These are phyloP conservation scores for Hemiprocne comata DNA, from an alignment of 2,113 vertebrate species.

Conservation along the genomic window DNA sequence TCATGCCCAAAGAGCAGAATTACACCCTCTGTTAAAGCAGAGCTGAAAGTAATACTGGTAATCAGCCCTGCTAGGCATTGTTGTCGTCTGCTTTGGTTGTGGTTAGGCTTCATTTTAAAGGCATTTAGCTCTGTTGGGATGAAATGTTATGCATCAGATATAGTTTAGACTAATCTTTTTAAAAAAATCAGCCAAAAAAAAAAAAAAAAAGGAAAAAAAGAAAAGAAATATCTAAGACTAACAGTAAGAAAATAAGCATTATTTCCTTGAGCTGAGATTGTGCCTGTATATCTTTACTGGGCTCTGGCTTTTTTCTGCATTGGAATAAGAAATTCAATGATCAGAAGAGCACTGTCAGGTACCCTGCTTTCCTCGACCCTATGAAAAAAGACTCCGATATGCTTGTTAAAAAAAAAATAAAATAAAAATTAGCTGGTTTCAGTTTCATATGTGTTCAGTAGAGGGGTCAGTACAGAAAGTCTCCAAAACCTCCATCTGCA, in stretches of 20 bases:
- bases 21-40: neutral
- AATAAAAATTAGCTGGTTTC: neutral
- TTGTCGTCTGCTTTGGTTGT: neutral
- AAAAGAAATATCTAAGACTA: neutral
- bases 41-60: neutral
- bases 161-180: neutral
- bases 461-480: neutral
- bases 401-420: neutral
- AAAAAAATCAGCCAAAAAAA: neutral
- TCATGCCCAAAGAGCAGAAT: neutral
- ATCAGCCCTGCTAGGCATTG: neutral
- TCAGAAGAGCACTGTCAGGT: neutral
- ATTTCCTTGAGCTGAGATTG: neutral
- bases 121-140: neutral
- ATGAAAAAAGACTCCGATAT: neutral
- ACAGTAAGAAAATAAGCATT: neutral
- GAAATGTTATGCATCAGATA: neutral
- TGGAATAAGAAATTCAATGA: neutral
- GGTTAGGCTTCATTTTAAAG: neutral
- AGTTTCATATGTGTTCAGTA: neutral
- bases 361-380: neutral
- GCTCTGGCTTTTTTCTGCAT: neutral
- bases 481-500: conserved; percentile 34
- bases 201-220: neutral
- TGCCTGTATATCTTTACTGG: neutral